Percentiles rank a stretch among this genome's conserved stretches.
phyloP scores from a whole-genome alignment of 1,140 invertebrate genomes.

The Paraescarpia echinospica region DNA sequence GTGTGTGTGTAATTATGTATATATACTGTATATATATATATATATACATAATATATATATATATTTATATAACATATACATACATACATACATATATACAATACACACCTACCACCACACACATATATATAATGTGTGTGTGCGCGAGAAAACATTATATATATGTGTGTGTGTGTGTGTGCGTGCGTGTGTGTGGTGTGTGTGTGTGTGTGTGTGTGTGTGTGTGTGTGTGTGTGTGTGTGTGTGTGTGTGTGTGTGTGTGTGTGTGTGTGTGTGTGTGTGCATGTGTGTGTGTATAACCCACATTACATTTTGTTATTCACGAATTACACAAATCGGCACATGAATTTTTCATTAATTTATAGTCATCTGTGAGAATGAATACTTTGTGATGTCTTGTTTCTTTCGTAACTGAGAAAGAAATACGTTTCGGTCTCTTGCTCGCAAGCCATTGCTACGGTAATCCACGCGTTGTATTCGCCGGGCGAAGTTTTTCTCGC shows the following conservation, averaged over 20 bases:
- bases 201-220: constrained; percentile 18
- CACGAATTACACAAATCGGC: not conserved
- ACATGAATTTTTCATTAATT: too few relatives aligned
- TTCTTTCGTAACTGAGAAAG: too few relatives aligned
- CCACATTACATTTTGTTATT: not conserved
- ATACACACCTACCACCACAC: too few relatives aligned
- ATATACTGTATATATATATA: too few relatives aligned
- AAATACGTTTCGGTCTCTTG: not conserved
- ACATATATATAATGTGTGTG: too few relatives aligned
- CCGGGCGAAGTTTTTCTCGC: constrained; percentile 10
- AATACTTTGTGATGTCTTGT: too few relatives aligned
- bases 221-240: constrained; percentile 18
- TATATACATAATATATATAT: constrained; percentile 10
- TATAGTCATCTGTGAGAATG: too few relatives aligned
- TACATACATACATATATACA: not conserved
- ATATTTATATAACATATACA: constrained; percentile 12
- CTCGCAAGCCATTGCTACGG: not conserved
- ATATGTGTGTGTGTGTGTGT: not conserved
- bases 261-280: constrained; percentile 14
- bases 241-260: constrained; percentile 2
- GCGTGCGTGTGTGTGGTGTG: constrained; percentile 10
- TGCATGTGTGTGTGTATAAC: not conserved
- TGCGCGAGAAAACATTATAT: too few relatives aligned
- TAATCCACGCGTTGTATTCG: constrained; percentile 2
- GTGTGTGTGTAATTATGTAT: too few relatives aligned